Base-by-base conservation (phyloP, 2,113 vertebrate species). In the Gavia stellata region DNA sequence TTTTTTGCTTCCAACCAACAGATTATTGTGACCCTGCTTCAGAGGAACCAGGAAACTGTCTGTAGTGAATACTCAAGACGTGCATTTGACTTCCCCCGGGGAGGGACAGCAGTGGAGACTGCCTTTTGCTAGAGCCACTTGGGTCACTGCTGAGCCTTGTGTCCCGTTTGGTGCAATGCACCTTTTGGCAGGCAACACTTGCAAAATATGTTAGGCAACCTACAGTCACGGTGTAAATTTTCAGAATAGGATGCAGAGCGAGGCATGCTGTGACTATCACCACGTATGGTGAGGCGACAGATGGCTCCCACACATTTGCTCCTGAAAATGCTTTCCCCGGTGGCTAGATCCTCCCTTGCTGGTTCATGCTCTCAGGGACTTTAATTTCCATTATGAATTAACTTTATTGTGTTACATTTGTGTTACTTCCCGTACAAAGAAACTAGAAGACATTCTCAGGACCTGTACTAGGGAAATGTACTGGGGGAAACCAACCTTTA, bases 221-320 rank as follows among this genome's bases (percentile, higher is more conserved):
- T 73, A 7, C 85, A 50, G 38, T 1, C 23, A 14, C 0, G 9
- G 81, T 67, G 93, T 36, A 34, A 67, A 58, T 45, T 45, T 34
- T 58, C 85, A 7, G 4, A 49, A 40, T 0, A 31, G 88, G 96
- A 61, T 83, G 86, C 67, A 15, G 80, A 52, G 73, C 8, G 78
- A 63, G 80, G 25, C 88, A 1, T 63, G 92, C 72, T 95, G 80
- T 55, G 90, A 16, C 95, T 96, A 10, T 78, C 92, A 38, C 92
- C 74, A 25, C 4, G 31, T 7, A 15, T 31, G 71, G 92, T 16
- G 92, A 79, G 78, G 86, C 11, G 17, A 88, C 96, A 97, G 95
- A 96, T 92, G 92, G 96, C 80, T 96, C 72, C 63, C 73, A 81
- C 85, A 81, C 83, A 6, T 81, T 92, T 81, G 65, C 72, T 90